Conservation (phyloP, 1,140 invertebrate species). For the Amphibalanus amphitrite region DNA sequence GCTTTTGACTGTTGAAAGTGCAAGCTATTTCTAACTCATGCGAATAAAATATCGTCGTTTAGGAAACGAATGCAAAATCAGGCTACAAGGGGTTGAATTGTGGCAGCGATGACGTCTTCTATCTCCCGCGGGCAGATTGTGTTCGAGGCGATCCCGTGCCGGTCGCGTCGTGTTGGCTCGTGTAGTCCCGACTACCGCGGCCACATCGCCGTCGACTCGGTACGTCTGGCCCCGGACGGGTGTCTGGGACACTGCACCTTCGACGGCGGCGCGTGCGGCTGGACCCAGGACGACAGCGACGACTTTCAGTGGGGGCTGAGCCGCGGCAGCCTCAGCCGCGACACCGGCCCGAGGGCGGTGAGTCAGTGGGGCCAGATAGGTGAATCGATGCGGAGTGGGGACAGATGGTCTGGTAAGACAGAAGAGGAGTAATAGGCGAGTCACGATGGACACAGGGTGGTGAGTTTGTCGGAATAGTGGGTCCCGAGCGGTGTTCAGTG, state of each 20-base stretch:
- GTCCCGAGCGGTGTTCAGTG: no score
- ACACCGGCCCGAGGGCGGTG: background rate
- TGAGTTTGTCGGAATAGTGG: no score
- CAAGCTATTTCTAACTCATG: no score
- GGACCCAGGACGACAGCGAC: conserved; percentile 42
- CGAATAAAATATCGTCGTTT: no score
- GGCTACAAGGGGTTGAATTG: no score
- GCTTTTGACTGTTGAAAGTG: no score
- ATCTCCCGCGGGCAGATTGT: conserved; percentile 31
- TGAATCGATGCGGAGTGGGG: no score
- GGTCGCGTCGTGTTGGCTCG: conserved; percentile 14
- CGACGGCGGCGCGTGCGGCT: conserved; percentile 45
- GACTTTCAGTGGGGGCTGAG: conserved; percentile 42
- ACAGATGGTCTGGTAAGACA: no score
- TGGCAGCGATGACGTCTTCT: conserved; percentile 19
- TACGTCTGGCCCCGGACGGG: conserved; percentile 32
- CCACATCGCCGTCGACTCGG: conserved; percentile 44
- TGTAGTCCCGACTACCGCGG: conserved; percentile 35
- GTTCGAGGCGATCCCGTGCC: conserved; percentile 38
- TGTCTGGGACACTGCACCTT: conserved; percentile 46
- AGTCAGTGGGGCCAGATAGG: no score
- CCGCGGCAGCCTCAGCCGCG: background rate
- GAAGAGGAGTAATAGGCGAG: no score
- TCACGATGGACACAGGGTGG: no score
- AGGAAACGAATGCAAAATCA: no score